Evolutionary conservation across 2,888 invertebrate species (phyloP).

Genomic region (Laothoe populi): DNA sequence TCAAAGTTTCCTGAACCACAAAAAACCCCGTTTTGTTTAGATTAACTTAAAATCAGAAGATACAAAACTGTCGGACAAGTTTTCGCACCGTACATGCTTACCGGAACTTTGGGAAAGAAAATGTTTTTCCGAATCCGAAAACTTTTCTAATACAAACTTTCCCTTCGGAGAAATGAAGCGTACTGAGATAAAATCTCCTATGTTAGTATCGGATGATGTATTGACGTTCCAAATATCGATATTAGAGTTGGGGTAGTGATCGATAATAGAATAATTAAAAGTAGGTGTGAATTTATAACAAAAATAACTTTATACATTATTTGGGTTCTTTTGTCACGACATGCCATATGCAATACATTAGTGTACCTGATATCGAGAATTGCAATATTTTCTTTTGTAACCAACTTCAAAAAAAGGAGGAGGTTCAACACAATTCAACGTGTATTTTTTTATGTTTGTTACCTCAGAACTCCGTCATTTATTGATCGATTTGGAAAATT

Average conservation of each 20-base stretch:
- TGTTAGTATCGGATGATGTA: conserved; percentile 1
- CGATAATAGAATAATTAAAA: too few relatives aligned
- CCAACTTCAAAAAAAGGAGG: too few relatives aligned
- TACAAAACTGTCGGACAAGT: neutral
- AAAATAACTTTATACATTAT: too few relatives aligned
- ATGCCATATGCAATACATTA: too few relatives aligned
- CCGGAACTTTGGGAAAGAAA: conserved; percentile 15
- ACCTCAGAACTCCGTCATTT: too few relatives aligned
- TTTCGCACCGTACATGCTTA: neutral
- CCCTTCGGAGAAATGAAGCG: conserved; percentile 5
- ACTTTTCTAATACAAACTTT: conserved; percentile 26
- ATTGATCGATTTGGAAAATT: too few relatives aligned
- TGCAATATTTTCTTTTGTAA: too few relatives aligned
- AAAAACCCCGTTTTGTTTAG: neutral
- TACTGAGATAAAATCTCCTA: conserved; percentile 2
- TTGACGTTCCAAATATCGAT: neutral
- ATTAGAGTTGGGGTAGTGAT: neutral
- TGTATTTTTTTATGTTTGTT: too few relatives aligned
- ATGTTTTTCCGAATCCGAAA: conserved; percentile 25
- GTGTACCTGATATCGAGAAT: too few relatives aligned
- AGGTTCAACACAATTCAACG: too few relatives aligned
- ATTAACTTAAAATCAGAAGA: neutral
- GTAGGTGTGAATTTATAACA: too few relatives aligned
- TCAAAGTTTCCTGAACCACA: neutral
- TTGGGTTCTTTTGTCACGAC: too few relatives aligned